Conservation (phyloP, 2,113 vertebrate species). For the Leucopternis melanops region DNA sequence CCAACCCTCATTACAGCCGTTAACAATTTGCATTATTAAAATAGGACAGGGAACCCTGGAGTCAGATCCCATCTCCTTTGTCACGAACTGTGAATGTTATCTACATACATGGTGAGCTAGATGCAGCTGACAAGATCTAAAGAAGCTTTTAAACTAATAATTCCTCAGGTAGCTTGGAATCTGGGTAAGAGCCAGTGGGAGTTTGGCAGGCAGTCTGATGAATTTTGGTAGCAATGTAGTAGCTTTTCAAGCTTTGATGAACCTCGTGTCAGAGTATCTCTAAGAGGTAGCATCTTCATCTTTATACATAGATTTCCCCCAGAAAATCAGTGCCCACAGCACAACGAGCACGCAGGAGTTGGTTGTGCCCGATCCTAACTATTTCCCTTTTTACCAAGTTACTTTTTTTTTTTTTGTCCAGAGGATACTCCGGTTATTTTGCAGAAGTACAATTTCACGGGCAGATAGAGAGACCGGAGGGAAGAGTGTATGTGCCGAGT, state of each 20-base stretch:
- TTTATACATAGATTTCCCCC: background rate
- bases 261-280: background rate
- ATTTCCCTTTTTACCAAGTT: background rate
- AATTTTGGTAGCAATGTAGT: background rate
- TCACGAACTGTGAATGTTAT: background rate
- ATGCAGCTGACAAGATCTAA: background rate
- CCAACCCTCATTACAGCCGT: background rate
- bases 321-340: background rate
- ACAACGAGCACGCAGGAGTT: background rate
- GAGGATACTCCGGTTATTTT: background rate
- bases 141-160: conserved; percentile 18
- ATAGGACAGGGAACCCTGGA: background rate
- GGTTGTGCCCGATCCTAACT: background rate
- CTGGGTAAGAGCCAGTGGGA: conserved; percentile 7
- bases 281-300: background rate
- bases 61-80: background rate
- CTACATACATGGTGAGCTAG: background rate
- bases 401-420: background rate
- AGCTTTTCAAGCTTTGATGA: background rate
- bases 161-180: background rate
- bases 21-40: background rate
- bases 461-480: background rate
- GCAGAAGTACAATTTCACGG: background rate
- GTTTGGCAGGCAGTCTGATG: background rate
- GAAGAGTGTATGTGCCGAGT: rapidly evolving